phyloP scores from a whole-genome alignment of 2,888 invertebrate species.

The Liodrosophila aerea region DNA sequence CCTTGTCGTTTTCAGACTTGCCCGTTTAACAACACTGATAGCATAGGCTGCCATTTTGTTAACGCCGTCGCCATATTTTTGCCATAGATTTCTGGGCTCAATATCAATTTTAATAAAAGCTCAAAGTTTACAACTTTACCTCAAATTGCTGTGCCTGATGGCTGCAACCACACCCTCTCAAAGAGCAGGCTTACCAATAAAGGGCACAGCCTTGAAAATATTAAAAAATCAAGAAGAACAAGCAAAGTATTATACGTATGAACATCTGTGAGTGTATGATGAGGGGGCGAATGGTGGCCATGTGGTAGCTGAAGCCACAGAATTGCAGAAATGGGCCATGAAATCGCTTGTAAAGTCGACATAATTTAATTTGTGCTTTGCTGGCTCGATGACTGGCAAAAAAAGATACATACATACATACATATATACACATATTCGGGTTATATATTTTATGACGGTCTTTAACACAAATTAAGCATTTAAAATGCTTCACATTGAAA shows the following conservation, averaged over 20 bases:
- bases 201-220: slow-evolving; percentile 21
- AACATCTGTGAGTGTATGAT: not conserved
- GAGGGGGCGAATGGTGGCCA: not conserved
- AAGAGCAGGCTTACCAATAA: slow-evolving; percentile 18
- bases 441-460: slow-evolving; percentile 33
- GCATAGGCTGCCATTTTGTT: slow-evolving; percentile 8
- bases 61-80: slow-evolving; percentile 11
- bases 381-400: slow-evolving; percentile 4
- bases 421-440: slow-evolving; percentile 10
- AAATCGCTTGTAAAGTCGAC: slow-evolving; percentile 55
- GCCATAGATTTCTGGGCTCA: slow-evolving; percentile 7
- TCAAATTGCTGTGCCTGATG: slow-evolving; percentile 21
- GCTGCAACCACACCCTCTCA: slow-evolving; percentile 2
- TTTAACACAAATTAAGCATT: slow-evolving; percentile 44
- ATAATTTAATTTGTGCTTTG: slow-evolving; percentile 61
- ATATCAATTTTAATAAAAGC: slow-evolving; percentile 34
- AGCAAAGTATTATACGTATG: not conserved
- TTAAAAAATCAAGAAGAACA: slow-evolving; percentile 6
- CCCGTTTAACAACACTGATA: not conserved
- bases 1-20: not conserved
- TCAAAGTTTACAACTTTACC: slow-evolving; percentile 36
- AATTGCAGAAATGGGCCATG: slow-evolving; percentile 17
- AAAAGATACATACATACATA: not conserved
- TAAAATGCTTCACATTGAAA: slow-evolving; percentile 37
- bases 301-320: slow-evolving; percentile 23